phyloP scores from a whole-genome alignment of 2,888 invertebrate genomes.

The Myopa testacea region DNA sequence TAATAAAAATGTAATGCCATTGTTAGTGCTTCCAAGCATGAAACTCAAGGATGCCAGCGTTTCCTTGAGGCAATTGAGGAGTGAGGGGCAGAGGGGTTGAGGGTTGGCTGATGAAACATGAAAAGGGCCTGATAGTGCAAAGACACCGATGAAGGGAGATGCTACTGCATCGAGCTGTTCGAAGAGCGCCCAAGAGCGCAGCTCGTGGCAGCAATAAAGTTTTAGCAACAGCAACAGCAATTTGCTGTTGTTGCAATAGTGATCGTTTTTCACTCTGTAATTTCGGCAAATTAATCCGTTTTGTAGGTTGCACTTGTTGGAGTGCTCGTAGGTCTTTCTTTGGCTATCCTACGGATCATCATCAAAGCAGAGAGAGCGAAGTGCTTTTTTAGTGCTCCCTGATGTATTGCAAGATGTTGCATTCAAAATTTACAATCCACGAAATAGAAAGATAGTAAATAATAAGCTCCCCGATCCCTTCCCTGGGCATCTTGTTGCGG shows the following conservation, averaged over 20 bases:
- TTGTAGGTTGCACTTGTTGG: too few relatives aligned
- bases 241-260: neutral
- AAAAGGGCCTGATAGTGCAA: neutral
- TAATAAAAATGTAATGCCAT: slow-evolving; percentile 50
- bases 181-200: neutral
- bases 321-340: too few relatives aligned
- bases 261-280: neutral
- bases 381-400: neutral
- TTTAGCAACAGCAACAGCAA: neutral
- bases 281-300: too few relatives aligned
- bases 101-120: neutral
- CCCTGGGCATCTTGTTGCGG: too few relatives aligned
- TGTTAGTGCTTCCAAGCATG: slow-evolving; percentile 44
- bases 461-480: too few relatives aligned
- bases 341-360: too few relatives aligned
- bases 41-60: slow-evolving; percentile 26
- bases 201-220: neutral
- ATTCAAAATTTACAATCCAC: neutral
- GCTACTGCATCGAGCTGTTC: neutral
- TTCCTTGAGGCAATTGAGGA: neutral
- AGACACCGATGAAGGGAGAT: too few relatives aligned
- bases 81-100: neutral
- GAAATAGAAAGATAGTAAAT: too few relatives aligned
- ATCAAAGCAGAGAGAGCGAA: neutral
- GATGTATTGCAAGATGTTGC: neutral